Percentiles rank a stretch among this genome's conserved stretches.
Conservation (phyloP, 2,888 invertebrate genomes). For the Drosophila percnosoma region DNA sequence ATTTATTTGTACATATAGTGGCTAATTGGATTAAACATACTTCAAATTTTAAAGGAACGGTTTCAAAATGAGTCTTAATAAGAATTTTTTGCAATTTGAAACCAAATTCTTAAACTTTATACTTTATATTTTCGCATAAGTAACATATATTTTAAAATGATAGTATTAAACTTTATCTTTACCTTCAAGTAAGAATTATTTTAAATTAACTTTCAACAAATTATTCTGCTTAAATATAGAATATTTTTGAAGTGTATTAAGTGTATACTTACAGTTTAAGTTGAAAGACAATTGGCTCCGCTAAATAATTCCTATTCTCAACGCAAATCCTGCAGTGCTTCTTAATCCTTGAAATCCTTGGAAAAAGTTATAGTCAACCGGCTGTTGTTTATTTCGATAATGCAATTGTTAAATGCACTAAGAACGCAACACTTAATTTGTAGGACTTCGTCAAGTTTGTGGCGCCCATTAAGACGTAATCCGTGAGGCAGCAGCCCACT, state of each 20-base stretch:
- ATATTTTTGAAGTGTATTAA: not conserved
- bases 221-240: not conserved
- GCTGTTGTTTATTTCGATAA: constrained; percentile 24
- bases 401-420: constrained; percentile 22
- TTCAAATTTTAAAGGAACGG: not conserved
- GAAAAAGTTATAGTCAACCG: constrained; percentile 12
- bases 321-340: constrained; percentile 10
- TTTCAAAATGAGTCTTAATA: not conserved
- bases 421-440: constrained; percentile 59
- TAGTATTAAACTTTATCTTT: not conserved
- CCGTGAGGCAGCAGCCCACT: constrained; percentile 40
- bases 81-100: not conserved
- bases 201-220: not conserved
- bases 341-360: constrained; percentile 39
- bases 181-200: not conserved
- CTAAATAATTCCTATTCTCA: constrained; percentile 15
- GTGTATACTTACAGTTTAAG: constrained; percentile 53
- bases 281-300: constrained; percentile 8
- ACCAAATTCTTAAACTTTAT: not conserved
- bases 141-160: not conserved
- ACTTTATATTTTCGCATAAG: not conserved
- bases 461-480: constrained; percentile 49
- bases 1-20: not conserved
- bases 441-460: constrained; percentile 29
- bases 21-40: not conserved